Percentiles rank a stretch among this genome's conserved stretches.
phyloP scores from a whole-genome alignment of 2,888 invertebrate genomes.

The Ctena decussata region DNA sequence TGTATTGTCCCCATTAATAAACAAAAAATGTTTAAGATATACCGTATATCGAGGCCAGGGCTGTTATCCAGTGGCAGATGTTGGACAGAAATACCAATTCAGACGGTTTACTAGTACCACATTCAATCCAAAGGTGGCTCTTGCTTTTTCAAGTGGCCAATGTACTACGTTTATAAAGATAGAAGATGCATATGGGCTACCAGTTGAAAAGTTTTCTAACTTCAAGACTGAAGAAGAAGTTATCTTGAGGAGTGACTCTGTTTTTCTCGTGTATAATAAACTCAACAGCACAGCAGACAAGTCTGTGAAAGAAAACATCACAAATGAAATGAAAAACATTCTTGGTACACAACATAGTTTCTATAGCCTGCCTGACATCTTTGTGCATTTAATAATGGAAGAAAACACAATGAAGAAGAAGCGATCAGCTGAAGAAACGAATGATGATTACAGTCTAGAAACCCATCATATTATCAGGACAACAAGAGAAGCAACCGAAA shows the following conservation, averaged over 20 bases:
- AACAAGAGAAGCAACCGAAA: not conserved
- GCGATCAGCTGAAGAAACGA: not conserved
- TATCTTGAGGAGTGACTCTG: not conserved
- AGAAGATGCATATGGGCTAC: not conserved
- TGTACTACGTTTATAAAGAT: not conserved
- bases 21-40: not conserved
- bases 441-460: not conserved
- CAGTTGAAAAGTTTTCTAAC: not conserved
- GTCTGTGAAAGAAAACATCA: not conserved
- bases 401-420: not conserved
- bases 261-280: not conserved
- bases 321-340: not conserved
- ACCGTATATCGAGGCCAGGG: not conserved
- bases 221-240: not conserved
- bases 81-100: not conserved
- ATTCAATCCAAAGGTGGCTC: not conserved
- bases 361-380: not conserved
- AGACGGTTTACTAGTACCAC: not conserved
- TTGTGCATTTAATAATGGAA: not conserved
- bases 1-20: not conserved
- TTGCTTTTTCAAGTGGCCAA: not conserved
- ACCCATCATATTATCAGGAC: too few species aligned
- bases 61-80: not conserved
- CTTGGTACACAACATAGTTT: not conserved
- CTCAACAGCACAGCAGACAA: not conserved